A percentile compares a stretch with the other conserved stretches of the same genome.
Conservation (phyloP, 64 coral and sea anemone genomes). For the Pachyseris speciosa region DNA sequence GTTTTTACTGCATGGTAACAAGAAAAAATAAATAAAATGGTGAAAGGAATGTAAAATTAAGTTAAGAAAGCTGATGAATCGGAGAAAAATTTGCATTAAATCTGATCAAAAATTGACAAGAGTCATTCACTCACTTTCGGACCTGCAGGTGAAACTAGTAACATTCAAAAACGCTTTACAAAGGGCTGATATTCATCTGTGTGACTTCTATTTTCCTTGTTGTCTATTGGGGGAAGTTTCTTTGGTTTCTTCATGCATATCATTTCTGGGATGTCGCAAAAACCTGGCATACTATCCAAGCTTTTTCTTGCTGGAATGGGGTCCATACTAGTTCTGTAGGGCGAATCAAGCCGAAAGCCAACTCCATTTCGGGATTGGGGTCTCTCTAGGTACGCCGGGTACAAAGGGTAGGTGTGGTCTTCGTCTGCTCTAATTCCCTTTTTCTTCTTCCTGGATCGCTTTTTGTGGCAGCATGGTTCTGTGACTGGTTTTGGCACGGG, state of each 20-base stretch:
- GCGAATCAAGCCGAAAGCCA: neutral
- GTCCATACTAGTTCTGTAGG: slow-evolving; percentile 21
- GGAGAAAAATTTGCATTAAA: no score
- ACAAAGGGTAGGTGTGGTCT: neutral
- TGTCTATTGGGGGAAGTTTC: slow-evolving; percentile 31
- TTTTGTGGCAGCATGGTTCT: neutral
- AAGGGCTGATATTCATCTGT: neutral
- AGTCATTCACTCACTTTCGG: no score
- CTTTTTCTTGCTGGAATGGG: neutral
- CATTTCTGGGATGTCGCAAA: neutral
- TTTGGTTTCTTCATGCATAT: neutral
- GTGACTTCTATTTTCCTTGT: slow-evolving; percentile 5
- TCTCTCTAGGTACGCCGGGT: slow-evolving; percentile 7
- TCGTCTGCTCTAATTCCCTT: slow-evolving; percentile 5
- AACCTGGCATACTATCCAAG: neutral
- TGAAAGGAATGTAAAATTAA: no score
- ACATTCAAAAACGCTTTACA: slow-evolving; percentile 1
- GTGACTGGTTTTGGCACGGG: neutral
- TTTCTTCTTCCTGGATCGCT: slow-evolving; percentile 36
- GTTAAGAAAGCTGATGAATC: no score
- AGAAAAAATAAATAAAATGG: no score
- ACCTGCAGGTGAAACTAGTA: no score
- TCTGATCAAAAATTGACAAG: no score
- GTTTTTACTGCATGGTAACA: no score
- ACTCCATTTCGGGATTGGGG: slow-evolving; percentile 26